Evolutionary conservation across 2,113 vertebrate genomes (phyloP).

Genomic region (Nannobrachium achirus): DNA sequence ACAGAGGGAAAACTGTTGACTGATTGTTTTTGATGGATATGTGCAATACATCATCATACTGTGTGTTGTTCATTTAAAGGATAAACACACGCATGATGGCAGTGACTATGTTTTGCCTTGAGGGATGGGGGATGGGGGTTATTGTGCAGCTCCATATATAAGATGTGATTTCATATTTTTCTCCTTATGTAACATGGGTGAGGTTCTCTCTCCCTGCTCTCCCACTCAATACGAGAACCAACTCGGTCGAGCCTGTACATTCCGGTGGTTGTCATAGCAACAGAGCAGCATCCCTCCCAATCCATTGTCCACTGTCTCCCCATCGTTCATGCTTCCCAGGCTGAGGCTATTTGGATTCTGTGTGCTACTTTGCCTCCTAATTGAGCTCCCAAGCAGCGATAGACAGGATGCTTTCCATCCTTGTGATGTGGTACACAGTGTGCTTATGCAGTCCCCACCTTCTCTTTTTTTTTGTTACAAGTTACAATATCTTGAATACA

Average conservation of each 20-base stretch:
- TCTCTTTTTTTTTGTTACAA: conserved; percentile 1
- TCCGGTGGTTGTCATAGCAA: conserved; percentile 78
- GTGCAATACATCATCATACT: not conserved
- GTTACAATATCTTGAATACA: not conserved
- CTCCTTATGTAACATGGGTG: conserved; percentile 65
- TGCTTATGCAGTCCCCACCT: conserved; percentile 4
- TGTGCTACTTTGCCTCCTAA: conserved; percentile 47
- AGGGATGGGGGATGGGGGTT: conserved; percentile 11
- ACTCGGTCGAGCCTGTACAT: conserved; percentile 71
- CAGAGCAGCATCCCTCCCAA: conserved; percentile 73
- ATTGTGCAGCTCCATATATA: conserved; percentile 60
- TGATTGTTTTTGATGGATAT: not conserved
- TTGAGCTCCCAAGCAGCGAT: conserved; percentile 28
- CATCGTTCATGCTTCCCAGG: conserved; percentile 57
- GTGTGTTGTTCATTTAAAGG: conserved; percentile 3
- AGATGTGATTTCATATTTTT: conserved; percentile 58
- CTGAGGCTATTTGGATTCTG: conserved; percentile 49
- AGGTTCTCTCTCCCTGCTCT: conserved; percentile 8
- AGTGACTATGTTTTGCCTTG: not conserved
- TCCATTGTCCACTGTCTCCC: conserved; percentile 68
- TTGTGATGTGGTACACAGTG: conserved; percentile 17
- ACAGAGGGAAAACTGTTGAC: conserved; percentile 10
- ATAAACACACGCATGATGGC: not conserved
- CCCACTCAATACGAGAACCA: conserved; percentile 54
- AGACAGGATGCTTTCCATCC: conserved; percentile 31